Base-by-base conservation (phyloP, 2,797 vertebrate genomes). In the Sciurus carolinensis region DNA sequence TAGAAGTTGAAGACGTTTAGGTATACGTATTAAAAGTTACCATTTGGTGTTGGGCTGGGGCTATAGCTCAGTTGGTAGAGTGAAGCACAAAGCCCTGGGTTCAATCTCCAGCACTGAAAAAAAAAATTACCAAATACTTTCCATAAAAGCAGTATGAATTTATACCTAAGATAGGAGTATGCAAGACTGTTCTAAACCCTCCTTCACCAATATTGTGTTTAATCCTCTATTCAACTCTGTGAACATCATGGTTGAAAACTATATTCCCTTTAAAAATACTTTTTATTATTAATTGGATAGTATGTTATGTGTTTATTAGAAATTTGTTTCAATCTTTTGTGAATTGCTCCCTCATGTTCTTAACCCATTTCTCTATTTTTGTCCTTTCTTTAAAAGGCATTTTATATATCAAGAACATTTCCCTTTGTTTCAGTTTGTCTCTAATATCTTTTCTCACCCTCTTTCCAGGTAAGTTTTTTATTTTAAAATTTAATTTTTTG, bases 401-500 rank as follows among this genome's bases (percentile, higher is more conserved):
- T 71, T 79, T 59, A 28, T 72, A 24, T 77, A 44, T 69, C 17
- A 82, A 72, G 14, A 33, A 36, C 24, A 86, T 42, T 89, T 69
- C 3, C 59, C 30, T 72, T 72, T 59, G 15, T 80, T n/a, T 73
- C 57, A 57, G 10, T 54, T 54, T 52, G 20, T 94, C 6, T 81
- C 1, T 73, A 33, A n/a, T 91, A 28, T 10, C 20, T n/a, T 62
- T 90, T 57, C 54, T 62, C 17, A 67, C 28, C 13, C 52, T 33
- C 64, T 72, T 72, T 76, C 72, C 2, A 64, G 79, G 18, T 66
- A 62, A 82, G 22, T 69, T 69, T 92, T 88, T 5, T 44, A 79
- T 95, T 93, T 94, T 77, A 83, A 59, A 20, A 54, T 28, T 73
- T 42, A 17, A 75, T 44, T 6, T 72, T 87, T 91, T 85, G 20